These are phyloP conservation scores for Chaetophractus vellerosus DNA, from an alignment of 2,797 vertebrate species.

Conservation along the genomic window DNA sequence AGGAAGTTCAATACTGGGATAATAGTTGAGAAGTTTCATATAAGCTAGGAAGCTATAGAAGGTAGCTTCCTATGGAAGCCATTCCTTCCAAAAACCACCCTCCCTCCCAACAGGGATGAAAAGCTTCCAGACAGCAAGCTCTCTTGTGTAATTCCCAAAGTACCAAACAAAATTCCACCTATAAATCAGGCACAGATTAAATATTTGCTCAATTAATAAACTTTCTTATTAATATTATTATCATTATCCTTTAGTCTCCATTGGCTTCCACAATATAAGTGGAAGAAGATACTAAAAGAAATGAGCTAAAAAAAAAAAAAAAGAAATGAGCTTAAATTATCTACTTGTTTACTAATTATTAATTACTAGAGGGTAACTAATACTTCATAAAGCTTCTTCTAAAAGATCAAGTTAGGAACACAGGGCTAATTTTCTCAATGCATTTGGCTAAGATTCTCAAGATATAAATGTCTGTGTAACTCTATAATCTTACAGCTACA, in stretches of 20 bases:
- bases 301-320: background rate
- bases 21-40: background rate
- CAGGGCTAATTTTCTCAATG: background rate
- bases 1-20: background rate
- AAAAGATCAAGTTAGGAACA: constrained; percentile 36
- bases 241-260: constrained; percentile 19
- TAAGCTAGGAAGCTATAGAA: background rate
- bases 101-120: background rate
- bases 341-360: constrained; percentile 45
- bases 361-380: constrained; percentile 33
- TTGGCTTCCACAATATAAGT: background rate
- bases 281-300: constrained; percentile 33
- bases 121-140: background rate
- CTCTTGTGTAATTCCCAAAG: background rate
- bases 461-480: background rate
- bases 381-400: constrained; percentile 17
- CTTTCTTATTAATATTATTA: background rate
- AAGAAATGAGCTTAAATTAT: background rate
- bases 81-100: background rate
- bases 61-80: background rate
- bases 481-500: background rate
- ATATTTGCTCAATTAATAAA: constrained; percentile 44
- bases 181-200: background rate
- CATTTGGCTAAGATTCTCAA: background rate
- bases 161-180: background rate